Conservation (phyloP, 2,797 vertebrate genomes). For the Macropus fuliginosus region DNA sequence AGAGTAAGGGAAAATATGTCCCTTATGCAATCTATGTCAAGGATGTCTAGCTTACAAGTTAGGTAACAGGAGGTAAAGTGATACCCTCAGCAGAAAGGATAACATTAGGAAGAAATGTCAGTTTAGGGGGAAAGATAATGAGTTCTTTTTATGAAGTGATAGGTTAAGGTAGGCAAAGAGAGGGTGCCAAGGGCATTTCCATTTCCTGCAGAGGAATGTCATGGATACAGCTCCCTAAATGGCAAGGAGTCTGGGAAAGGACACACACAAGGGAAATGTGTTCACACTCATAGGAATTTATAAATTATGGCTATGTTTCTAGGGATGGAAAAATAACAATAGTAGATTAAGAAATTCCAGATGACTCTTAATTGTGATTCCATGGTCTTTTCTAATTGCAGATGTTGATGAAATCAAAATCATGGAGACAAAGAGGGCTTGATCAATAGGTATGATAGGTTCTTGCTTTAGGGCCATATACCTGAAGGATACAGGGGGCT, state of each 20-base stretch:
- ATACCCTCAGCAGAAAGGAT: background rate
- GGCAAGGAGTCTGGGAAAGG: rapidly evolving
- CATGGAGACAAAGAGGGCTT: background rate
- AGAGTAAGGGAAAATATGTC: background rate
- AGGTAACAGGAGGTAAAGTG: background rate
- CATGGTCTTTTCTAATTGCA: background rate
- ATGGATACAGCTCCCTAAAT: rapidly evolving
- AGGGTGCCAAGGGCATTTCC: rapidly evolving
- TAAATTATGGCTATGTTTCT: rapidly evolving
- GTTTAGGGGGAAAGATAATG: background rate
- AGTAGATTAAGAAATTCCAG: rapidly evolving
- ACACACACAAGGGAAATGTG: rapidly evolving
- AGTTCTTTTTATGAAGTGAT: background rate
- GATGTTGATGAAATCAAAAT: background rate
- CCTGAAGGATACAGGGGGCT: background rate
- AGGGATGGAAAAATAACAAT: rapidly evolving
- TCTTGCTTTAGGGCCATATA: background rate
- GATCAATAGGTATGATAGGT: background rate
- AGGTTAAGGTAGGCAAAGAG: background rate
- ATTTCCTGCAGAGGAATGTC: rapidly evolving
- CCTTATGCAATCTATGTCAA: background rate
- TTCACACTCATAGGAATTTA: rapidly evolving
- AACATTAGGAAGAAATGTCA: background rate
- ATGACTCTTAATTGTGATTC: too few relatives aligned
- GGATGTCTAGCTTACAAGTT: background rate